phyloP scores from a whole-genome alignment of 2,797 vertebrate species.

The Galaxias olidus region DNA sequence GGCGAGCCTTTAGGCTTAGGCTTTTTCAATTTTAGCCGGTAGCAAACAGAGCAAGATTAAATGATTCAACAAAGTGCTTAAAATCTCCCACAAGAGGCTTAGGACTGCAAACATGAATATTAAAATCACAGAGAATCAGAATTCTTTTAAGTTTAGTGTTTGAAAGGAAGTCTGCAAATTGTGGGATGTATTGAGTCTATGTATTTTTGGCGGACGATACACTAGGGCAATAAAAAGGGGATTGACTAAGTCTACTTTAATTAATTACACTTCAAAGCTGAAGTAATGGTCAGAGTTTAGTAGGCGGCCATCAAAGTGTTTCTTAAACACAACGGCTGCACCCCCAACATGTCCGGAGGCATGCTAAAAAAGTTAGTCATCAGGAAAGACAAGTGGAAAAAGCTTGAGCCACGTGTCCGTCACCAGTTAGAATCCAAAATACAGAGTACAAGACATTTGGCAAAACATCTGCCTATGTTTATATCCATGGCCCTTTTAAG shows the following conservation, averaged over 20 bases:
- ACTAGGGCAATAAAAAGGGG: neutral
- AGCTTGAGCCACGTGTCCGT: neutral
- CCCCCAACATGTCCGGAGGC: neutral
- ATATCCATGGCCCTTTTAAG: too few relatives aligned
- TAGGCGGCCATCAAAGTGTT: neutral
- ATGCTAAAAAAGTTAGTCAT: neutral
- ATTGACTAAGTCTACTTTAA: neutral
- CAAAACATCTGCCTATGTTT: too few relatives aligned
- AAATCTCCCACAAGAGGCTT: neutral
- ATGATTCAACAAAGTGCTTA: neutral
- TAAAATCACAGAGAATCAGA: neutral
- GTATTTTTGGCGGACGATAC: neutral
- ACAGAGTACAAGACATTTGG: too few relatives aligned
- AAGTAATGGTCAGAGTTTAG: neutral
- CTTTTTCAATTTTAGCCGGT: too few relatives aligned
- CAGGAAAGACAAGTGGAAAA: neutral
- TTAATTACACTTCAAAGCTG: neutral
- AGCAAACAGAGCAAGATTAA: conserved; percentile 3
- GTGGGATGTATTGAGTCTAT: neutral
- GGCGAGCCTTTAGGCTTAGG: too few relatives aligned
- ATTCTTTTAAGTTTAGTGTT: neutral
- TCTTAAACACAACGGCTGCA: neutral
- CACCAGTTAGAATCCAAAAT: neutral
- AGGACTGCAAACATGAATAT: neutral
- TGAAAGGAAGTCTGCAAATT: neutral